Conservation (phyloP, 2,113 vertebrate genomes). For the Podilymbus podiceps region DNA sequence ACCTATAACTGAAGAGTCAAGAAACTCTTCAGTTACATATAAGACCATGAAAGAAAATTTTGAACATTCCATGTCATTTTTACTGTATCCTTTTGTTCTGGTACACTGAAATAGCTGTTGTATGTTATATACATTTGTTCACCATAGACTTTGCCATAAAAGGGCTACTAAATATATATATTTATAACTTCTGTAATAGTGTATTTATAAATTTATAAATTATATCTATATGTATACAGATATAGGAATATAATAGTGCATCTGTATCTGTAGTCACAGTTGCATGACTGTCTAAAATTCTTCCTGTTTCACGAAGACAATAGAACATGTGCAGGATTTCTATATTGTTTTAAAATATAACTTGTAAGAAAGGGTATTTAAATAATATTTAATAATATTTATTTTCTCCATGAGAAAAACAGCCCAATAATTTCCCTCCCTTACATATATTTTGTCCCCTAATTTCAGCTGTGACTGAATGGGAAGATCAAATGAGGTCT, state of each 20-base stretch:
- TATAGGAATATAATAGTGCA: not conserved
- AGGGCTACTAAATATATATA: not conserved
- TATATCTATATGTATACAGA: not conserved
- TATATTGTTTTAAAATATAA: not conserved
- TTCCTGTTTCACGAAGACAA: not conserved
- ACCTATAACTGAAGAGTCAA: no score
- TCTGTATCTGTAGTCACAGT: not conserved
- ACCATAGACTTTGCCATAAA: not conserved
- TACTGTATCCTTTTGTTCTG: not conserved
- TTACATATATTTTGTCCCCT: not conserved
- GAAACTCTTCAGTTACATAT: not conserved
- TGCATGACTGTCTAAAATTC: not conserved
- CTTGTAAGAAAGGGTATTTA: not conserved
- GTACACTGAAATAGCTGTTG: not conserved
- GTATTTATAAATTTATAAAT: not conserved
- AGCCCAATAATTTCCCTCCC: not conserved
- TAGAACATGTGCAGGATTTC: not conserved
- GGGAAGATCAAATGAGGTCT: slow-evolving; percentile 22
- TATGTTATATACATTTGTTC: not conserved
- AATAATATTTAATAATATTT: not conserved
- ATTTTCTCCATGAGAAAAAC: not conserved
- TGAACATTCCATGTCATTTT: not conserved
- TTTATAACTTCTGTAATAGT: not conserved
- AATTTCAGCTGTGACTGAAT: not conserved
- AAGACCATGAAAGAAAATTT: not conserved